A percentile compares a stretch with the other conserved stretches of the same genome.
Evolutionary conservation across 2,113 vertebrate species (phyloP).

Genomic region (Hucho hucho): DNA sequence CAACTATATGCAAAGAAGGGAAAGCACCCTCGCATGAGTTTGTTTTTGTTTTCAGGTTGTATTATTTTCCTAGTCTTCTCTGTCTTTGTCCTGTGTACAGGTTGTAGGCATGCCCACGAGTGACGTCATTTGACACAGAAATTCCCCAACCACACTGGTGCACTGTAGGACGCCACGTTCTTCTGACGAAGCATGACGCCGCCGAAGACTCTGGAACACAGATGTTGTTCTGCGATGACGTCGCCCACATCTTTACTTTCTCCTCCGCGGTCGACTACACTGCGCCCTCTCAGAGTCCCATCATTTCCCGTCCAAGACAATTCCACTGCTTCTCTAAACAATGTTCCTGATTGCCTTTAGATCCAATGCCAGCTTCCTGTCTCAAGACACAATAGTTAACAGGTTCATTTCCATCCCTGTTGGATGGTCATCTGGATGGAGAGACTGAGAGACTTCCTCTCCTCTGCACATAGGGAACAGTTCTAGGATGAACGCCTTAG

Average conservation of each 20-base stretch:
- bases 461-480: not conserved
- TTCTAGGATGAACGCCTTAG: too few species aligned
- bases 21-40: not conserved
- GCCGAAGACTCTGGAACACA: conserved; percentile 31
- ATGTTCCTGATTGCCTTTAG: conserved; percentile 21
- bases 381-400: conserved; percentile 32
- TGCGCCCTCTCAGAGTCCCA: conserved; percentile 40
- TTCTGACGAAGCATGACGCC: conserved; percentile 13
- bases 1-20: too few species aligned
- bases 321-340: conserved; percentile 32
- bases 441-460: conserved; percentile 28
- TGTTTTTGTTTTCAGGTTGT: not conserved
- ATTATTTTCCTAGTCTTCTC: not conserved
- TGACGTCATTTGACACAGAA: not conserved
- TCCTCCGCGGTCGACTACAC: conserved; percentile 20
- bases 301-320: conserved; percentile 18
- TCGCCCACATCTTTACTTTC: conserved; percentile 32
- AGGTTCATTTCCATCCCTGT: conserved; percentile 34
- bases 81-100: too few species aligned
- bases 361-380: conserved; percentile 21
- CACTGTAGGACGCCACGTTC: not conserved
- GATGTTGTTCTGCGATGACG: conserved; percentile 57
- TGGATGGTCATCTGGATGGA: conserved; percentile 27
- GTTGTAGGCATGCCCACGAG: too few species aligned
- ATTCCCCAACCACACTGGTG: not conserved